Conservation (phyloP, 2,113 vertebrate genomes). For the Silurus glanis region DNA sequence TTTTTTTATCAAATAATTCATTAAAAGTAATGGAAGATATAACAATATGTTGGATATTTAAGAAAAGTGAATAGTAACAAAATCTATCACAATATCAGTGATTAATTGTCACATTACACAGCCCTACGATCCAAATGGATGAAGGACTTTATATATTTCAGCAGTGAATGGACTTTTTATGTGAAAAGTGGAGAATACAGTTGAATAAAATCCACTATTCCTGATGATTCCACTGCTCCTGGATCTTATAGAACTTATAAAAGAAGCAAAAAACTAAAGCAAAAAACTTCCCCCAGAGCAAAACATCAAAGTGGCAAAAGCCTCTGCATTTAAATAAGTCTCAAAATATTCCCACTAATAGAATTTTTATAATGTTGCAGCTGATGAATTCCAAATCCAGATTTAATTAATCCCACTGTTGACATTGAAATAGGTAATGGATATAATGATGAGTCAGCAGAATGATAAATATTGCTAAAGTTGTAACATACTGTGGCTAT, state of each 20-base stretch:
- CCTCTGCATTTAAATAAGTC: constrained; percentile 70
- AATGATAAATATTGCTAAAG: neutral
- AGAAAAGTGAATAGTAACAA: neutral
- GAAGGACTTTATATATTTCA: neutral
- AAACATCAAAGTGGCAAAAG: neutral
- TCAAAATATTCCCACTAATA: constrained; percentile 64
- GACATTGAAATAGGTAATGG: neutral
- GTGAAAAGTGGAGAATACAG: neutral
- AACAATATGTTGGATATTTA: neutral
- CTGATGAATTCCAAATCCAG: constrained; percentile 5
- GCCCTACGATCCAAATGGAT: neutral
- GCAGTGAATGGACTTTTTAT: neutral
- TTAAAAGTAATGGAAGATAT: neutral
- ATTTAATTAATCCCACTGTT: neutral
- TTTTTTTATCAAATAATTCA: too few relatives aligned
- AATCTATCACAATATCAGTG: neutral
- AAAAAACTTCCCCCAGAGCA: neutral
- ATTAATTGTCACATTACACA: neutral
- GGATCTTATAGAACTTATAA: neutral
- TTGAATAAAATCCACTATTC: neutral
- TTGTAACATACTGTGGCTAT: neutral
- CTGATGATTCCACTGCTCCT: neutral
- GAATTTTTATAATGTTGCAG: constrained; percentile 73
- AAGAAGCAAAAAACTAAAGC: neutral
- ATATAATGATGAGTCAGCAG: neutral